A percentile compares a stretch with the other conserved stretches of the same genome.
phyloP scores from a whole-genome alignment of 2,888 invertebrate genomes.

The Trissonchulus sp. region DNA sequence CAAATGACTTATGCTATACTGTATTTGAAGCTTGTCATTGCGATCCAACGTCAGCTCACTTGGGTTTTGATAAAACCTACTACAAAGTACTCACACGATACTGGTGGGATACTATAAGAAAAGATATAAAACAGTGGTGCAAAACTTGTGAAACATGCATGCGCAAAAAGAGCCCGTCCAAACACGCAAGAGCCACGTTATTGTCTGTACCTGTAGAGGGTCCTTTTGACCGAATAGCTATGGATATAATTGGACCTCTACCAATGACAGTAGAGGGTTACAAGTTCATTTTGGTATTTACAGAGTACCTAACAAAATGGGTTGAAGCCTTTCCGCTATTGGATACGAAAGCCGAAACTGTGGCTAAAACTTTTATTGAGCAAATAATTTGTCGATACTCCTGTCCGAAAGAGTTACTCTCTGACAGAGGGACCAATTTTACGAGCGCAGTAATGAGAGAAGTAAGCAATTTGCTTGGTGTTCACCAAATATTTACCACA shows the following conservation, averaged over 20 bases:
- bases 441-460: constrained; percentile 33
- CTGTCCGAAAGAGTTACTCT: constrained; percentile 31
- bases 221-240: constrained; percentile 24
- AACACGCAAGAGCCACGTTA: not conserved
- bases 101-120: no score
- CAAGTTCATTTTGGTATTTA: constrained; percentile 32
- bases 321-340: constrained; percentile 10
- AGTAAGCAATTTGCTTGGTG: constrained; percentile 28
- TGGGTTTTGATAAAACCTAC: no score
- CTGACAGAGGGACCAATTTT: constrained; percentile 39
- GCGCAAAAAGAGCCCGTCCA: not conserved
- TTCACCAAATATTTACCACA: constrained; percentile 33
- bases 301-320: constrained; percentile 30
- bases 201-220: constrained; percentile 16
- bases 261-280: constrained; percentile 27
- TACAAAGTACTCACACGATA: no score
- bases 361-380: constrained; percentile 21
- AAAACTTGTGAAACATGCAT: constrained; percentile 31
- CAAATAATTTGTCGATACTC: constrained; percentile 23
- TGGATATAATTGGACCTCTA: constrained; percentile 32
- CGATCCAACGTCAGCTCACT: no score
- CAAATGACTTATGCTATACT: no score
- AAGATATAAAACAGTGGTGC: constrained; percentile 30
- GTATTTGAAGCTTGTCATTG: no score
- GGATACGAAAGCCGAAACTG: not conserved